These are phyloP conservation scores for Cecidostiba fungosa DNA, from an alignment of 2,888 invertebrate species.

Conservation along the genomic window DNA sequence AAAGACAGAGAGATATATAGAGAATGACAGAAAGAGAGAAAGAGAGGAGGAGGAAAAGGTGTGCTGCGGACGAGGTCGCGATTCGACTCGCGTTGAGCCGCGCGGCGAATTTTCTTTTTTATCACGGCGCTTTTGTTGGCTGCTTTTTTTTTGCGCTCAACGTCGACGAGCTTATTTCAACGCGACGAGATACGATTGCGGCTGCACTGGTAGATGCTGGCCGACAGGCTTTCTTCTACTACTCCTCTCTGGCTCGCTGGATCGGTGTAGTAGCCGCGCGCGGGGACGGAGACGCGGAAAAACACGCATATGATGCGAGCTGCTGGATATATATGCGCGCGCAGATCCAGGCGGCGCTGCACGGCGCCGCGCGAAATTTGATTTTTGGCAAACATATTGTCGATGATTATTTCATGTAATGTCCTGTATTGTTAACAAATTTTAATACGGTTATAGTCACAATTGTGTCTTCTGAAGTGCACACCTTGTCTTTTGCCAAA, in stretches of 20 bases:
- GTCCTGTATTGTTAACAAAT: too few species aligned
- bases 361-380: slow-evolving; percentile 1
- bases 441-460: too few species aligned
- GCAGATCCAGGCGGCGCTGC: slow-evolving; percentile 16
- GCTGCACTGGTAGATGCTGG: slow-evolving; percentile 5
- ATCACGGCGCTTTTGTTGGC: neutral
- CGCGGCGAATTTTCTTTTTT: neutral
- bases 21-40: neutral
- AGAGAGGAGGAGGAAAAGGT: neutral
- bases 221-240: slow-evolving; percentile 25
- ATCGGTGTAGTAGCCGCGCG: neutral
- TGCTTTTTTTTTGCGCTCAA: neutral
- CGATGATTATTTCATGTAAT: too few species aligned
- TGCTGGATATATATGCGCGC: neutral
- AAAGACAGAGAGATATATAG: neutral
- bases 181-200: neutral
- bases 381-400: neutral
- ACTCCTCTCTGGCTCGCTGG: neutral
- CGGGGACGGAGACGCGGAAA: neutral
- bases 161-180: neutral
- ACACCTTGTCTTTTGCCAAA: too few species aligned
- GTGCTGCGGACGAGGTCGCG: neutral
- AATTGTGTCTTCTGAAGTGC: too few species aligned
- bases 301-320: slow-evolving; percentile 15
- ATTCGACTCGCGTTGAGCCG: slow-evolving; percentile 7